Base-by-base conservation (phyloP, 2,888 invertebrate species). In the Pristionchus exspectatus region DNA sequence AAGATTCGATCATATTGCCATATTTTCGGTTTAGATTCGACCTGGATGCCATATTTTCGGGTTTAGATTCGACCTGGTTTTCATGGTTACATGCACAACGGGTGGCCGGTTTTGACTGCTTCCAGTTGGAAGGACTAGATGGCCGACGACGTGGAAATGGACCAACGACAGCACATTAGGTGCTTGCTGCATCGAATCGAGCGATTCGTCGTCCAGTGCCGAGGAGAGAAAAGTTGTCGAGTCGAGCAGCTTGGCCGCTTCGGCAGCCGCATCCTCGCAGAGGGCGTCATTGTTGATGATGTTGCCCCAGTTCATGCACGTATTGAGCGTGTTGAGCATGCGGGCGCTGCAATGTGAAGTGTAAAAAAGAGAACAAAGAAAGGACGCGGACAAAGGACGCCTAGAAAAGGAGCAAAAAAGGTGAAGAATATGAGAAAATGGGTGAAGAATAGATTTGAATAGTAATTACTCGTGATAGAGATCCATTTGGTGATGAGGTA, bases 41-140 rank as follows among this genome's bases (percentile, higher is more conserved):
- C 44, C 87, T 86, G 66, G 87, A 30, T 30, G 27, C 69, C 50
- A 30, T 27, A 63, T 59, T 86, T 86, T 86, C 44, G 44, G 84
- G 83, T 84, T 30, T 33, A 30, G 66, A 86, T 86, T 86, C 86
- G 86, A 86, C 66, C 86, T 86, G 86, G 86, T 54, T 87, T 85
- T 87, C 84, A n/a, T 44, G 44, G 69, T 69, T 24, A 44, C 12
- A 44, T 21, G 50, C 69, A 50, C 18, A 24, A 87, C n/a, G 69
- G 50, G 0, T 50, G 87, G 87, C 66, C 63, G 87, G 12, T 87
- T 87, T 87, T n/a, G 87, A 87, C 87, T 87, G 84, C 84, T 59
- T 21, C 84, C 59, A n/a, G 63, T 44, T 38, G 24, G 87, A 50
- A 87, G 87, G 54, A n/a, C 66, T 50, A 84, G 84, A 30, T 69